These are phyloP conservation scores for Diplodus puntazzo DNA, from an alignment of 2,797 vertebrate genomes.

Conservation along the genomic window DNA sequence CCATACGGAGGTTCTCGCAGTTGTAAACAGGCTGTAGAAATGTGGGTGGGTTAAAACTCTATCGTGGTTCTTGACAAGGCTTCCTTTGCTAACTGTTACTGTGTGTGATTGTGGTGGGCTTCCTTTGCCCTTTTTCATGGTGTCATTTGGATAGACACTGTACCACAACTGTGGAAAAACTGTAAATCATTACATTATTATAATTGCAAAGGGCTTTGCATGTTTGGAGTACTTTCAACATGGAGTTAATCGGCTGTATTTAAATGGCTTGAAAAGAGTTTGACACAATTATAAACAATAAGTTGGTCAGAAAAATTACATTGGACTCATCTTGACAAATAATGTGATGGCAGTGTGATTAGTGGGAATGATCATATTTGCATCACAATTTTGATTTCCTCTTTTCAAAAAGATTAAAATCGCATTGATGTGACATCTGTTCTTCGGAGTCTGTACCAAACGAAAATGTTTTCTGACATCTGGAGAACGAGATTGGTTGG, in stretches of 20 bases:
- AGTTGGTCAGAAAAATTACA: too few species aligned
- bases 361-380: too few species aligned
- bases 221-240: slow-evolving; percentile 4
- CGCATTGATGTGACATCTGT: too few species aligned
- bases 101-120: slow-evolving; percentile 13
- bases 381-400: too few species aligned
- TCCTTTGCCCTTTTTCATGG: slow-evolving; percentile 9
- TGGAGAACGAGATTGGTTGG: too few species aligned
- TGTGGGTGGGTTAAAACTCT: slow-evolving; percentile 26
- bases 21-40: background rate
- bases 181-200: background rate
- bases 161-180: background rate
- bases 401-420: too few species aligned
- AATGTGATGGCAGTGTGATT: too few species aligned
- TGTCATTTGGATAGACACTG: slow-evolving; percentile 2
- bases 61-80: slow-evolving; percentile 24
- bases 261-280: background rate
- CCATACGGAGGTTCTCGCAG: slow-evolving; percentile 28
- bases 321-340: too few species aligned
- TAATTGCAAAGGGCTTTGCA: background rate
- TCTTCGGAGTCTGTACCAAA: too few species aligned
- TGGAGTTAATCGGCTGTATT: background rate
- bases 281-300: too few species aligned
- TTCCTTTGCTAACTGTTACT: slow-evolving; percentile 27
- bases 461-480: too few species aligned